Conservation (phyloP, 2,797 vertebrate species). For the Anguilla marmorata region DNA sequence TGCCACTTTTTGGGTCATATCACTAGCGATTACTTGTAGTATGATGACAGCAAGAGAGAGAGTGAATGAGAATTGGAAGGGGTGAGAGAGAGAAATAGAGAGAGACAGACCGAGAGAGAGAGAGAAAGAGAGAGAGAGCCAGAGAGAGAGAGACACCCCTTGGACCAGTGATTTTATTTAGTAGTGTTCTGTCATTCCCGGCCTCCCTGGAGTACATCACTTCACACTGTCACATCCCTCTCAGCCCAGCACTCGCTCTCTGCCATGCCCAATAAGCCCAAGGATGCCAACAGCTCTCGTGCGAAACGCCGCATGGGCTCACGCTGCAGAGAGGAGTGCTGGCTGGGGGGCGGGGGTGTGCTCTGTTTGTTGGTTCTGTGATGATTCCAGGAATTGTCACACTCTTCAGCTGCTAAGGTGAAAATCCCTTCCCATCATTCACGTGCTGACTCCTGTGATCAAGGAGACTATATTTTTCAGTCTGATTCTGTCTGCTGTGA, state of each 20-base stretch:
- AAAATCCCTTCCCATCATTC: neutral
- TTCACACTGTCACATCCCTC: constrained; percentile 54
- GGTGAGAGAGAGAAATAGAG: constrained; percentile 23
- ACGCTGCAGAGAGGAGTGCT: constrained; percentile 35
- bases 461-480: neutral
- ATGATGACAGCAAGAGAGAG: constrained; percentile 21
- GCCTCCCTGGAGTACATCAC: constrained; percentile 52
- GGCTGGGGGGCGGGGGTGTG: neutral
- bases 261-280: constrained; percentile 53
- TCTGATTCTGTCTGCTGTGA: neutral
- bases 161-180: constrained; percentile 58
- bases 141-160: constrained; percentile 24
- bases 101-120: constrained; percentile 20
- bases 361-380: constrained; percentile 9
- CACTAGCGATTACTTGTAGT: constrained; percentile 17
- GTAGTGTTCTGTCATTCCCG: constrained; percentile 51
- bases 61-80: constrained; percentile 2
- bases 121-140: constrained; percentile 24
- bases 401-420: neutral
- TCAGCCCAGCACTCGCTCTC: constrained; percentile 41
- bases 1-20: constrained; percentile 26
- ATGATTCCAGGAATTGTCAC: constrained; percentile 6
- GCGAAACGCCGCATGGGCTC: constrained; percentile 5
- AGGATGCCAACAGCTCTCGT: constrained; percentile 44
- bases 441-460: neutral